Percentiles rank a stretch among this genome's conserved stretches.
phyloP scores from a whole-genome alignment of 2,797 vertebrate genomes.

The Nasua narica region DNA sequence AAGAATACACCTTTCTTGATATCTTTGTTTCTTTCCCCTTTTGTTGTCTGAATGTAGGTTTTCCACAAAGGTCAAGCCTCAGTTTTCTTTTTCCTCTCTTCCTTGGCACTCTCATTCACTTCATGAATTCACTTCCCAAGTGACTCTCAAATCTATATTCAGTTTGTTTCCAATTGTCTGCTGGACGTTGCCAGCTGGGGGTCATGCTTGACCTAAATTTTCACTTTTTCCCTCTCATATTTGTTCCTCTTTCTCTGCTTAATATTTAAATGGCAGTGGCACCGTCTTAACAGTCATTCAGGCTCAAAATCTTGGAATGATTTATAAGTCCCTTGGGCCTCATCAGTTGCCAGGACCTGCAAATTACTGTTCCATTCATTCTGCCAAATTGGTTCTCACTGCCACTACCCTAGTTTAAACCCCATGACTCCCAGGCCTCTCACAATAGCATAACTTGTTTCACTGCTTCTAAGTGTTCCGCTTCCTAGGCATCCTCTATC shows the following conservation, averaged over 20 bases:
- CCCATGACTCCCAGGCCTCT: constrained; percentile 62
- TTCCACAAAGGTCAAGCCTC: neutral
- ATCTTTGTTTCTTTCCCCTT: neutral
- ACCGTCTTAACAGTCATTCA: constrained; percentile 51
- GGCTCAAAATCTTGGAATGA: constrained; percentile 67
- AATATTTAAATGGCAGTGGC: constrained; percentile 34
- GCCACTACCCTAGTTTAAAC: constrained; percentile 61
- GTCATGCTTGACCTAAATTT: constrained; percentile 54
- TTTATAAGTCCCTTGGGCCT: constrained; percentile 60
- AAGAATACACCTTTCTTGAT: neutral
- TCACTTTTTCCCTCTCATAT: constrained; percentile 28
- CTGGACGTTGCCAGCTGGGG: neutral
- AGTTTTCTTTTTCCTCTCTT: neutral
- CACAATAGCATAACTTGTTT: constrained; percentile 69
- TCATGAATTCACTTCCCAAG: neutral
- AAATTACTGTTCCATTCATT: constrained; percentile 70
- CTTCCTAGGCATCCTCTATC: constrained; percentile 62
- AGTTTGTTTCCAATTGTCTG: constrained; percentile 19
- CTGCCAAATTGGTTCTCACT: constrained; percentile 69
- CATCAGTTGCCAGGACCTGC: constrained; percentile 65
- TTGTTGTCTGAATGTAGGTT: neutral
- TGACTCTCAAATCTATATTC: constrained; percentile 1
- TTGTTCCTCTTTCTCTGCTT: constrained; percentile 44
- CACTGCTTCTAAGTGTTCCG: constrained; percentile 35
- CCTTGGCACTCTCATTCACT: neutral